A percentile compares a stretch with the other conserved stretches of the same genome.
These are phyloP conservation scores for Athene cunicularia DNA, from an alignment of 2,113 vertebrate genomes.

Conservation along the genomic window DNA sequence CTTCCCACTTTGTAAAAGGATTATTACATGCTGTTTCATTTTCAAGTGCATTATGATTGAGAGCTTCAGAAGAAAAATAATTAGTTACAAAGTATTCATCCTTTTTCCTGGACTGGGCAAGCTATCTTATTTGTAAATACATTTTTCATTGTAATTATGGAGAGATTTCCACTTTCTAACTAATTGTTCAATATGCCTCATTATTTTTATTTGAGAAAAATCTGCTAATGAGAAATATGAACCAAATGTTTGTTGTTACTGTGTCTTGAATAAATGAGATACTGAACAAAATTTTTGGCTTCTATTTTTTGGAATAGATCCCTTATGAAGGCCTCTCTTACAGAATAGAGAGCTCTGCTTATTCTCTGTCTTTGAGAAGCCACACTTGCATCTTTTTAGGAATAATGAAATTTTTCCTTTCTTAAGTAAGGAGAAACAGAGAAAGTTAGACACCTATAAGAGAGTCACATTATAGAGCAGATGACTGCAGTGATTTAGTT, in stretches of 20 bases:
- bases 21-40: background rate
- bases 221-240: constrained; percentile 43
- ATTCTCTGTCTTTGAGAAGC: background rate
- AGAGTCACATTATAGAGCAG: background rate
- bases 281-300: background rate
- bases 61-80: background rate
- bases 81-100: background rate
- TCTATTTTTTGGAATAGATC: background rate
- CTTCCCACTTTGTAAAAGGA: background rate
- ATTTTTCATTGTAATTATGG: background rate
- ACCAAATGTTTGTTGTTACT: constrained; percentile 52
- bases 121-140: background rate
- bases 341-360: background rate
- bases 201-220: constrained; percentile 52
- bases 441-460: background rate
- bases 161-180: background rate
- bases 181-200: constrained; percentile 41
- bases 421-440: background rate
- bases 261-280: background rate
- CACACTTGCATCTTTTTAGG: background rate
- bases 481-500: background rate
- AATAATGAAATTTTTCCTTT: background rate
- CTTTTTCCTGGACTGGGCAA: background rate
- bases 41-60: background rate
- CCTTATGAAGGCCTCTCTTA: background rate